A percentile compares a stretch with the other conserved stretches of the same genome.
These are phyloP conservation scores for Cavia aperea DNA, from an alignment of 2,113 vertebrate species.

Conservation along the genomic window DNA sequence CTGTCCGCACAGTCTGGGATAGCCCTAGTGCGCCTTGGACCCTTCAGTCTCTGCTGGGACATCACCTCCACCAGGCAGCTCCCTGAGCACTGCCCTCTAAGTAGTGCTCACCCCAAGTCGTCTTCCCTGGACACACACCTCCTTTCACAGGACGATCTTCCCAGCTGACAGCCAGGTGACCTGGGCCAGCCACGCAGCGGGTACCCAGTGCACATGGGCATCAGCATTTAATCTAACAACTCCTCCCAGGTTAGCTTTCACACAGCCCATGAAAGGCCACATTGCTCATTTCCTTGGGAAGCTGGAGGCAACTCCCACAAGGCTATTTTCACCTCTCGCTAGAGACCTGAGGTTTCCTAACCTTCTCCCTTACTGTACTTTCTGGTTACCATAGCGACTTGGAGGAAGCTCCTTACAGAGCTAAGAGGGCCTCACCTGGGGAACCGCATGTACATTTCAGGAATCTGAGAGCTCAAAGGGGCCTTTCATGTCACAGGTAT, in stretches of 20 bases:
- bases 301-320: conserved; percentile 60
- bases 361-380: conserved; percentile 64
- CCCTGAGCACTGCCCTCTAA: background rate
- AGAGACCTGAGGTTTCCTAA: conserved; percentile 76
- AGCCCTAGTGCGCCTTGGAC: background rate
- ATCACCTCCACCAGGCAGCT: background rate
- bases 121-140: background rate
- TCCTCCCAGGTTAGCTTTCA: conserved; percentile 62
- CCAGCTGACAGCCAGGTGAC: background rate
- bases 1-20: background rate
- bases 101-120: background rate
- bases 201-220: background rate
- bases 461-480: conserved; percentile 46
- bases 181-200: background rate
- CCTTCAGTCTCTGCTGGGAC: background rate
- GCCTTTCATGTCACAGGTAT: background rate
- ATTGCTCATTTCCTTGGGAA: conserved; percentile 74
- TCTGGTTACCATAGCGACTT: conserved; percentile 73
- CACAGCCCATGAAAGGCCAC: conserved; percentile 66
- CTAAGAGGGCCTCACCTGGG: conserved; percentile 67
- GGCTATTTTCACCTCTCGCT: conserved; percentile 57
- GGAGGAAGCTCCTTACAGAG: conserved; percentile 73
- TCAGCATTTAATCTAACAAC: conserved; percentile 68
- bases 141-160: background rate
- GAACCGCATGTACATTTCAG: conserved; percentile 65